A percentile compares a stretch with the other conserved stretches of the same genome.
phyloP scores from a whole-genome alignment of 2,888 invertebrate genomes.

The Pristionchus mayeri region DNA sequence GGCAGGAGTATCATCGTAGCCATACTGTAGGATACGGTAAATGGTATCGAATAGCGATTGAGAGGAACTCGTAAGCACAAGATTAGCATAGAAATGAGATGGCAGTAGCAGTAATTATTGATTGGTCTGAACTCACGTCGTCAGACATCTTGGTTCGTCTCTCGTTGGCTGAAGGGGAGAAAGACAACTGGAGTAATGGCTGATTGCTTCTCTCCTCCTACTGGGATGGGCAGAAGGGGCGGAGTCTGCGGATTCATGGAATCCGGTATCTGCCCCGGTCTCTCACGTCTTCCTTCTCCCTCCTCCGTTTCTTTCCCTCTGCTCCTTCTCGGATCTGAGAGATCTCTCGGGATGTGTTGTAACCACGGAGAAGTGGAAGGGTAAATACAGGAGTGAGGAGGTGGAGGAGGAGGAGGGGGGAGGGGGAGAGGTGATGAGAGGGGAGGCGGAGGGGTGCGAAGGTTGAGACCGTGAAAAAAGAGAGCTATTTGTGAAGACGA shows the following conservation, averaged over 20 bases:
- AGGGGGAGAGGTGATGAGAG: not conserved
- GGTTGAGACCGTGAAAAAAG: no score
- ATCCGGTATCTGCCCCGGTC: not conserved
- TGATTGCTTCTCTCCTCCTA: not conserved
- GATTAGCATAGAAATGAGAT: no score
- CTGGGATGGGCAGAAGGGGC: conserved; percentile 4
- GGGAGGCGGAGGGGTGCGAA: not conserved
- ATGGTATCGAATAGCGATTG: not conserved
- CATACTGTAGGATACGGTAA: conserved; percentile 38
- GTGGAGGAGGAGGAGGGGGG: not conserved
- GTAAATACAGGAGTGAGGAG: conserved; percentile 14
- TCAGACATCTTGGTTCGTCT: conserved; percentile 26
- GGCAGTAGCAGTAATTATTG: not conserved
- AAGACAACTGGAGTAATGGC: conserved; percentile 40
- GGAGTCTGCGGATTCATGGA: conserved; percentile 6
- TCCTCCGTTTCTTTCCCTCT: not conserved
- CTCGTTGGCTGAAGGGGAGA: not conserved
- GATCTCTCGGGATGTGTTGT: conserved; percentile 9
- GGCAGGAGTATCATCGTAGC: conserved; percentile 19
- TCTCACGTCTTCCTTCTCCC: not conserved
- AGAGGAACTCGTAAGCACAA: no score
- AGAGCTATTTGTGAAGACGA: conserved; percentile 30
- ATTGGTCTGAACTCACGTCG: not conserved
- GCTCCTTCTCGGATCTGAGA: not conserved
- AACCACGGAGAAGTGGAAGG: conserved; percentile 28